Base-by-base conservation (phyloP, 2,888 invertebrate species). In the Sarcophaga rosellei region DNA sequence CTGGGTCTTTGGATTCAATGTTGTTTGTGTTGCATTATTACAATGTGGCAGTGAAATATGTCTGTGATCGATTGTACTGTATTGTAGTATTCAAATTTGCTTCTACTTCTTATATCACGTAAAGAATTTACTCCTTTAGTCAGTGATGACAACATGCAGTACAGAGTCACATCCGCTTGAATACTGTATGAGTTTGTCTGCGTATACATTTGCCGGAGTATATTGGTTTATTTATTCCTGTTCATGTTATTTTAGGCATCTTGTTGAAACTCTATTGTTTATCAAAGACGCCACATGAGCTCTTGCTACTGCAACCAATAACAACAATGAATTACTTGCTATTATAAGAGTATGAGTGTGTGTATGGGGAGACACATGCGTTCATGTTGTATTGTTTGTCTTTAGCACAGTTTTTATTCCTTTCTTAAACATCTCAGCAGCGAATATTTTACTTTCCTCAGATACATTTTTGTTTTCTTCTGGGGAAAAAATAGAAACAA, bases 241-340 rank as follows among this genome's bases (percentile, higher is more conserved):
- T 84, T 78, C 74, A 57, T 69, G 44, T 70, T 70, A 70, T 35
- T 69, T 17, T 17, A 69, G 69, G 63, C 69, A 78, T 74, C 44
- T 83, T 79, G 59, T 65, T 65, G 59, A 80, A 75, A 61, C 45
- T 17, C 17, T 73, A 65, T 47, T 84, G 79, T 75, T 84, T 84
- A 79, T 69, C 65, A 70, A 84, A 79, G 68, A 70, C 68, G 81
- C 66, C 63, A 53, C 66, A 72, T 65, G 81, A 84, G 77, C 76
- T 81, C 81, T 20, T 53, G 61, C 23, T 59, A 17, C 23, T n/a
- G 17, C 53, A n/a, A 70, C 25, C 65, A 65, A 20, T 57, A 65
- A 20, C 65, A 66, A 15, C 53, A 53, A 53, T 53, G 35, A 35
- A 35, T 35, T 35, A 53, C 53, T 53, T 53, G 2, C 53, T 12